Evolutionary conservation across 2,113 vertebrate species (phyloP).

Genomic region (Phylloscopus trochiloides): DNA sequence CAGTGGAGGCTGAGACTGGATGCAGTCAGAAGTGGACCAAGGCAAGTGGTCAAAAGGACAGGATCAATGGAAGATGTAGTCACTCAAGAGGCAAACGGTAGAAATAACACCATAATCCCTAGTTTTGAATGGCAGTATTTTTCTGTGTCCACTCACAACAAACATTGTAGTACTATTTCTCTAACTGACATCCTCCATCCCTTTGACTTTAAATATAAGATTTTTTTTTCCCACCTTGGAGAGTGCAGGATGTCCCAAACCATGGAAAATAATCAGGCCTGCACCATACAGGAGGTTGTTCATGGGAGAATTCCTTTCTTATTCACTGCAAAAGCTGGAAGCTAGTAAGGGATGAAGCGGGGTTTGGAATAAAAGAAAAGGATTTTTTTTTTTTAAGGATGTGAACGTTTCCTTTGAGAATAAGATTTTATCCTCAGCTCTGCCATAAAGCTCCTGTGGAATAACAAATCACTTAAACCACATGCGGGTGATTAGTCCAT

Average conservation of each 20-base stretch:
- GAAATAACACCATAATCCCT: neutral
- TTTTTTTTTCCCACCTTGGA: neutral
- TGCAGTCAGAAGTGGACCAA: neutral
- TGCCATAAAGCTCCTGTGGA: neutral
- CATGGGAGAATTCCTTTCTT: neutral
- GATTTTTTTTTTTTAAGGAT: neutral
- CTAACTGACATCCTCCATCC: neutral
- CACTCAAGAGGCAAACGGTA: neutral
- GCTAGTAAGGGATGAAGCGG: neutral
- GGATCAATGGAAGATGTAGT: neutral
- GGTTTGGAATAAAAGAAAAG: neutral
- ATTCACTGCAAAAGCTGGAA: neutral
- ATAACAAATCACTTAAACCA: neutral
- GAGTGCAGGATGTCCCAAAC: neutral
- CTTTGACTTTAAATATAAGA: neutral
- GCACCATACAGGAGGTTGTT: neutral
- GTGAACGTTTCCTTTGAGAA: neutral
- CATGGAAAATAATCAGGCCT: neutral
- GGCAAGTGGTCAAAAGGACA: neutral
- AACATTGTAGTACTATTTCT: neutral
- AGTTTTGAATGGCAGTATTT: neutral
- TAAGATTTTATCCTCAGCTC: neutral
- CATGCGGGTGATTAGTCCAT: rapidly evolving
- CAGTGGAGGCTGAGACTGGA: neutral
- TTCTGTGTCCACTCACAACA: neutral